These are phyloP conservation scores for Mythimna lalbum DNA, from an alignment of 2,888 invertebrate species.

Conservation along the genomic window DNA sequence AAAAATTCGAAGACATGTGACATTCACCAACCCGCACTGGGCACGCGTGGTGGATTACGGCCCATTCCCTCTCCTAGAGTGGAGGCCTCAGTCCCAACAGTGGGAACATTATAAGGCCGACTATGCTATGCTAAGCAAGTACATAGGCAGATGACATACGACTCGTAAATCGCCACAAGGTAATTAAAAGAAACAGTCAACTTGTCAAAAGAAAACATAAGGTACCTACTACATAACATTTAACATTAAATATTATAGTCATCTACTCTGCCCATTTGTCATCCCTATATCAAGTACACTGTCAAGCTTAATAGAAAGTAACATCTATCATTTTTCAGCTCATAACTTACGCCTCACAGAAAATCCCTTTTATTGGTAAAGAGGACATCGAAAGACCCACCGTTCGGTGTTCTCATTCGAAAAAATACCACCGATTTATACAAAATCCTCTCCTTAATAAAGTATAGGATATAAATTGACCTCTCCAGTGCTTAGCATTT, in stretches of 20 bases:
- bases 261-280: neutral
- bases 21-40: too few relatives aligned
- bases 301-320: neutral
- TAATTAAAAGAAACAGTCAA: neutral
- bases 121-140: too few relatives aligned
- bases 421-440: constrained; percentile 56
- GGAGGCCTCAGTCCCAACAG: too few relatives aligned
- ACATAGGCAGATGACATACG: too few relatives aligned
- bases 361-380: constrained; percentile 47
- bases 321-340: neutral
- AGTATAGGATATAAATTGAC: constrained; percentile 58
- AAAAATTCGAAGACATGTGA: too few relatives aligned
- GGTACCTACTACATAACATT: too few relatives aligned
- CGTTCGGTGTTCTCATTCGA: constrained; percentile 43
- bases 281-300: neutral
- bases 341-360: constrained; percentile 32
- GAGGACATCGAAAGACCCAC: constrained; percentile 58
- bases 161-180: neutral
- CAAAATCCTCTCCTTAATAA: constrained; percentile 56
- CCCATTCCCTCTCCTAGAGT: too few relatives aligned
- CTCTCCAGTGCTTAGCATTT: constrained; percentile 49
- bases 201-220: too few relatives aligned
- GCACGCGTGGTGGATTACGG: too few relatives aligned
- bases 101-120: too few relatives aligned
- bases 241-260: neutral